A percentile compares a stretch with the other conserved stretches of the same genome.
Evolutionary conservation across 2,797 vertebrate genomes (phyloP).

Genomic region (Oreochromis grahami): DNA sequence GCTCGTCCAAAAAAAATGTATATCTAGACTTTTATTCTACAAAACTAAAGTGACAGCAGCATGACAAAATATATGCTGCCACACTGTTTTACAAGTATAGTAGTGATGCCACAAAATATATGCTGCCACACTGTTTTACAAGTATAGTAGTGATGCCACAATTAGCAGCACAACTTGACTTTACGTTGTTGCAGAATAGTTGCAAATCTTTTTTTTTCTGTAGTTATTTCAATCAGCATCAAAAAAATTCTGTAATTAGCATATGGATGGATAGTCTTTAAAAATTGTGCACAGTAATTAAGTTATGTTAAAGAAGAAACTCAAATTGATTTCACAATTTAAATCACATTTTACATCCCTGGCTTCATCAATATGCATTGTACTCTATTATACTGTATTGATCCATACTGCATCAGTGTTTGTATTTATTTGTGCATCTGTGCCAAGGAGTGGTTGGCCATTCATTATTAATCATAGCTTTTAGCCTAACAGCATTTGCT

Average conservation of each 20-base stretch:
- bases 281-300: background rate
- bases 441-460: constrained; percentile 5
- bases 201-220: background rate
- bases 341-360: background rate
- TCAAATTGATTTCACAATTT: background rate
- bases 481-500: constrained; percentile 22
- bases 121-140: background rate
- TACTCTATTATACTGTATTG: background rate
- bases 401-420: background rate
- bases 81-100: background rate
- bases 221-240: background rate
- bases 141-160: background rate
- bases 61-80: background rate
- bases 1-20: background rate
- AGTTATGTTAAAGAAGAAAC: background rate
- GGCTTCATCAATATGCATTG: background rate
- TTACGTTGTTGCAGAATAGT: background rate
- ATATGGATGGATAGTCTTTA: background rate
- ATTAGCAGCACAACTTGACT: background rate
- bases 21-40: background rate
- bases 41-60: background rate
- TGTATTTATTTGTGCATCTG: constrained; percentile 16
- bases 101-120: background rate
- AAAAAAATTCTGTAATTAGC: background rate
- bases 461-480: constrained; percentile 47